phyloP scores from a whole-genome alignment of 2,113 vertebrate species.

The Chamaetylas fuelleborni region DNA sequence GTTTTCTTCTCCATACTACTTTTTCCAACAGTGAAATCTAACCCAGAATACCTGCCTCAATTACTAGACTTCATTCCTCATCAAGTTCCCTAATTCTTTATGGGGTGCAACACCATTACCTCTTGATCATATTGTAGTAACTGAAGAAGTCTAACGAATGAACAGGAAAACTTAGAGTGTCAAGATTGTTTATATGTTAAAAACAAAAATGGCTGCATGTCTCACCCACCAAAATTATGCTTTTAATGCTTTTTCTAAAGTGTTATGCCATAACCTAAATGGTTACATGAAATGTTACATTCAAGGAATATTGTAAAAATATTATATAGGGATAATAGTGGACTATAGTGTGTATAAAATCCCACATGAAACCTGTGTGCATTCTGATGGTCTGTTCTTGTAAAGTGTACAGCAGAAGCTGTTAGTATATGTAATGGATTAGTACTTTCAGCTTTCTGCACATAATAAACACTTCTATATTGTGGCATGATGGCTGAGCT shows the following conservation, averaged over 20 bases:
- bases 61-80: background rate
- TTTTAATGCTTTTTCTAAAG: background rate
- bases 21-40: background rate
- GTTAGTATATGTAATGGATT: background rate
- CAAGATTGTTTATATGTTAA: background rate
- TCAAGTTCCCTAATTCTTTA: background rate
- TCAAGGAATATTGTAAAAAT: background rate
- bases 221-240: background rate
- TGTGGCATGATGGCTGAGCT: background rate
- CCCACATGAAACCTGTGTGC: background rate
- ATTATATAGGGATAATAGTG: background rate
- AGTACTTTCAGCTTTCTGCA: background rate
- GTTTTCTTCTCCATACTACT: background rate
- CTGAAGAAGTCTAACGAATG: background rate
- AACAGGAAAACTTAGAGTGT: background rate
- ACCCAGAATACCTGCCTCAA: background rate
- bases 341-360: background rate
- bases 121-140: background rate
- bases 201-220: background rate
- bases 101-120: background rate
- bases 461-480: slow-evolving; percentile 14
- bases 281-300: background rate
- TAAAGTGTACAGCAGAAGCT: background rate
- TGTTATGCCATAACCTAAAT: background rate
- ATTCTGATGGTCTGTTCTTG: background rate